These are phyloP conservation scores for Drosophila ustulata DNA, from an alignment of 2,888 invertebrate species.

Conservation along the genomic window DNA sequence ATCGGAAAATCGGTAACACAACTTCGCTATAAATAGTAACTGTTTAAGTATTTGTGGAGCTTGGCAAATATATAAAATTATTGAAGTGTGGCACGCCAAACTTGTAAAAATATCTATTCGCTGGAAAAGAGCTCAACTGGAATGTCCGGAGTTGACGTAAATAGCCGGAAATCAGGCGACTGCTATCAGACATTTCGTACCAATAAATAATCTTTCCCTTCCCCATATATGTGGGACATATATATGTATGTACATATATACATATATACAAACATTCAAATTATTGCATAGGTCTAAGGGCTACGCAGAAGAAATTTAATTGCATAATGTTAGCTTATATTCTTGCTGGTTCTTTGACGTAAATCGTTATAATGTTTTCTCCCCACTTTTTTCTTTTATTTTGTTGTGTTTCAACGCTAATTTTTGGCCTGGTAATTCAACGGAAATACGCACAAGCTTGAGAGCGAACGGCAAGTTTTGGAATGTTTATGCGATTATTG, in stretches of 20 bases:
- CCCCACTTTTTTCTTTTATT: not conserved
- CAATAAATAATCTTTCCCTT: not conserved
- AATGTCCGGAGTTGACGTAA: slow-evolving; percentile 15
- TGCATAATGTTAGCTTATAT: slow-evolving; percentile 1
- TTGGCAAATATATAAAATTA: not conserved
- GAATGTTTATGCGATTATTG: slow-evolving; percentile 11
- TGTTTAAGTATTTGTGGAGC: not conserved
- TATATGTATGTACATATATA: too few species aligned
- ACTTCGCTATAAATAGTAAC: not conserved
- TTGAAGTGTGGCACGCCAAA: too few species aligned
- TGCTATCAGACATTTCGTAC: slow-evolving; percentile 7
- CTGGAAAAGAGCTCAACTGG: not conserved
- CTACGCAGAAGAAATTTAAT: slow-evolving; percentile 5
- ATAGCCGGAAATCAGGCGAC: not conserved
- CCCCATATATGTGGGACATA: too few species aligned
- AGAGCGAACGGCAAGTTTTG: not conserved
- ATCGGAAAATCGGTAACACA: too few species aligned
- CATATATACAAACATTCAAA: not conserved
- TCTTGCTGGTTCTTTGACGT: slow-evolving; percentile 10
- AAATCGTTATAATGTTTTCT: not conserved
- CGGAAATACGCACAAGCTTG: slow-evolving; percentile 32
- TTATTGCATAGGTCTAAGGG: slow-evolving; percentile 21
- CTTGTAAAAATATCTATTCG: too few species aligned
- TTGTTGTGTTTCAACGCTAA: not conserved
- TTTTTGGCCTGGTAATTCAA: slow-evolving; percentile 1